Conservation (phyloP, 2,888 invertebrate species). For the Temnothorax unifasciatus region DNA sequence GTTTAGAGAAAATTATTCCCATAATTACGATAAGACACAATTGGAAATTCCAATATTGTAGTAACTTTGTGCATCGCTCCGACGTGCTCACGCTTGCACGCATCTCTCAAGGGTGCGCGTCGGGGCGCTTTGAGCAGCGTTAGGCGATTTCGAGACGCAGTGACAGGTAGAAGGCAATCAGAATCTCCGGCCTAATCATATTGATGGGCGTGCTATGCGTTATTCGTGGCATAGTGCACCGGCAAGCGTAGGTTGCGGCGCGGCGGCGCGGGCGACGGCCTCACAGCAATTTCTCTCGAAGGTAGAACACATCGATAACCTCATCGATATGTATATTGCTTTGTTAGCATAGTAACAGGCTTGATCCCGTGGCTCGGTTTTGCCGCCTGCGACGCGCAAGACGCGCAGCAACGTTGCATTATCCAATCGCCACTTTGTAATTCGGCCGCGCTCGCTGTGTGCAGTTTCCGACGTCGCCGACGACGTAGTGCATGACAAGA, state of each 20-base stretch:
- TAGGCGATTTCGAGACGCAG: constrained; percentile 50
- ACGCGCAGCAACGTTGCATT: constrained; percentile 44
- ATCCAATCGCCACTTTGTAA: constrained; percentile 54
- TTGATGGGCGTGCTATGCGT: constrained; percentile 55
- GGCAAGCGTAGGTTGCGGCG: constrained; percentile 26
- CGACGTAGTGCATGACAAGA: constrained; percentile 9
- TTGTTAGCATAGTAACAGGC: constrained; percentile 58
- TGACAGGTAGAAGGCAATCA: constrained; percentile 58
- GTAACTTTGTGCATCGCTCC: not conserved
- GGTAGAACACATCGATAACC: constrained; percentile 56
- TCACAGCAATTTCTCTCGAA: constrained; percentile 50
- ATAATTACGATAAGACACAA: not conserved
- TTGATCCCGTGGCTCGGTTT: constrained; percentile 49
- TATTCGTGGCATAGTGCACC: constrained; percentile 48
- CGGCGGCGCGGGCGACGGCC: not conserved
- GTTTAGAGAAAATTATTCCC: not conserved
- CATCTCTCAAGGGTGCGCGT: constrained; percentile 32
- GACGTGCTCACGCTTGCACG: constrained; percentile 39
- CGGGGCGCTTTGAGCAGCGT: constrained; percentile 38
- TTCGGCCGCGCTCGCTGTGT: constrained; percentile 33
- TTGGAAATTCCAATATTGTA: constrained; percentile 7
- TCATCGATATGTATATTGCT: constrained; percentile 59
- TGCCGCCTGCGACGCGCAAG: constrained; percentile 46
- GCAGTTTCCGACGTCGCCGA: not conserved
- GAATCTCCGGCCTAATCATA: constrained; percentile 57